A percentile compares a stretch with the other conserved stretches of the same genome.
phyloP scores from a whole-genome alignment of 2,113 vertebrate species.

The Siniperca chuatsi region DNA sequence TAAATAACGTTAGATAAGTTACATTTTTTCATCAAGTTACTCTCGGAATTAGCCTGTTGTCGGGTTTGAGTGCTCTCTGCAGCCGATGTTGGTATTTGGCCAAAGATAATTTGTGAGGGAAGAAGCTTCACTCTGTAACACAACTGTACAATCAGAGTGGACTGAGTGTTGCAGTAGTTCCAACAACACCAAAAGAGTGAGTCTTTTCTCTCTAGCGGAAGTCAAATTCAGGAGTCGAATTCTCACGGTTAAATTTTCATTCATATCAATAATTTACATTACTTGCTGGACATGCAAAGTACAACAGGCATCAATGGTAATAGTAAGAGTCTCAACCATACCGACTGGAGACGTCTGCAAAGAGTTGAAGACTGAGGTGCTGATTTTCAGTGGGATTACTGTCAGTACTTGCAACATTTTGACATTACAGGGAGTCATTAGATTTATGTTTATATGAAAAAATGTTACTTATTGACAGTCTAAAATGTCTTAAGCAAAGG shows the following conservation, averaged over 20 bases:
- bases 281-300: not conserved
- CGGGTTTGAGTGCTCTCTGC: too few species aligned
- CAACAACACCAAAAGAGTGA: not conserved
- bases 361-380: too few species aligned
- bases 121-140: not conserved
- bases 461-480: too few species aligned
- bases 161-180: not conserved
- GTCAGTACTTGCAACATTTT: too few species aligned
- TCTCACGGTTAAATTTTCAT: too few species aligned
- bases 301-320: not conserved
- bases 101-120: not conserved
- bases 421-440: too few species aligned
- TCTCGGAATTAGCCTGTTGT: too few species aligned
- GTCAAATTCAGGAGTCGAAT: too few species aligned
- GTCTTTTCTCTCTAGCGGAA: not conserved
- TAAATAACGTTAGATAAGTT: not conserved
- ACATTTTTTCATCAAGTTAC: too few species aligned
- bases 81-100: not conserved
- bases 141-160: not conserved
- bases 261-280: not conserved
- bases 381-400: too few species aligned
- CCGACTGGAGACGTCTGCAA: not conserved
- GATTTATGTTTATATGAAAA: too few species aligned
- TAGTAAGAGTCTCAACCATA: not conserved
- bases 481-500: not conserved